phyloP scores from a whole-genome alignment of 2,888 invertebrate genomes.

The Cryptus viduatorius region DNA sequence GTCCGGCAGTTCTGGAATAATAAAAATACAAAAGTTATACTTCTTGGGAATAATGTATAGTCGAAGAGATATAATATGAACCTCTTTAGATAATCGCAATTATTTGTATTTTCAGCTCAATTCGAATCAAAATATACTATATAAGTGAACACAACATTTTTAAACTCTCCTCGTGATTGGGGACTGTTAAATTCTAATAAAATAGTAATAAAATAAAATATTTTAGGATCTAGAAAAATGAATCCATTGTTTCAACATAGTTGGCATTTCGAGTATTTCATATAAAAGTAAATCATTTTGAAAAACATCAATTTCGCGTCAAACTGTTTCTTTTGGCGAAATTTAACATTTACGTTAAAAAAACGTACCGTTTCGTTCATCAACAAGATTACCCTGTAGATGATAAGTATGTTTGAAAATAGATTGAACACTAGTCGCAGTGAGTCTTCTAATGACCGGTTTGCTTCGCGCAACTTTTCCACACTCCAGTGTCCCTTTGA shows the following conservation, averaged over 20 bases:
- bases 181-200: too few relatives aligned
- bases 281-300: background rate
- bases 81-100: background rate
- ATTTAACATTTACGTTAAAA: background rate
- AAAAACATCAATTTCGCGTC: background rate
- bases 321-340: background rate
- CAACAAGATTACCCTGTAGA: slow-evolving; percentile 78
- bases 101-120: background rate
- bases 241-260: background rate
- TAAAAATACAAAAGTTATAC: background rate
- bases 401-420: slow-evolving; percentile 76
- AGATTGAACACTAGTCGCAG: slow-evolving; percentile 74
- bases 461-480: slow-evolving; percentile 78
- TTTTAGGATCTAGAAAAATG: too few relatives aligned
- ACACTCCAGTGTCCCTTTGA: slow-evolving; percentile 79
- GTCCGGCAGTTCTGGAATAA: slow-evolving; percentile 77
- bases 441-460: slow-evolving; percentile 76
- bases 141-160: too few relatives aligned
- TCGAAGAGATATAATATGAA: background rate
- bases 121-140: too few relatives aligned
- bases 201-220: too few relatives aligned
- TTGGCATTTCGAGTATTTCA: background rate
- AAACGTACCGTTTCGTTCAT: slow-evolving; percentile 75
- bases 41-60: background rate
- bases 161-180: too few relatives aligned